Evolutionary conservation across 2,888 invertebrate species (phyloP).

Genomic region (Sminthurides aquaticus): DNA sequence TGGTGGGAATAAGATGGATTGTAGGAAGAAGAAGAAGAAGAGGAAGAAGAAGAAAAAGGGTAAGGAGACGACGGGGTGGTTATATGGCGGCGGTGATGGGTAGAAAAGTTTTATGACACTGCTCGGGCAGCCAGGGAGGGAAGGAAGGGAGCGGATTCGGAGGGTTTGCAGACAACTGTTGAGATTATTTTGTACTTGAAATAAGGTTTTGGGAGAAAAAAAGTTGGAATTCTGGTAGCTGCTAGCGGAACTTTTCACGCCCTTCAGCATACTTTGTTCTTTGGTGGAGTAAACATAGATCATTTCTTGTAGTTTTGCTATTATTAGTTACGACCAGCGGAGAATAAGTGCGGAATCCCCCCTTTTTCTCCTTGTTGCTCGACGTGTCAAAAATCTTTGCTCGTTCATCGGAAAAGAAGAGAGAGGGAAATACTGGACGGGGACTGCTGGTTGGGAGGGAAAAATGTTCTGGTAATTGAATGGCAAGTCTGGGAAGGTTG

Average conservation of each 20-base stretch:
- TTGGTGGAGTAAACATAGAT: conserved; percentile 37
- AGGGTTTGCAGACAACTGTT: background rate
- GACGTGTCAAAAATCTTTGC: background rate
- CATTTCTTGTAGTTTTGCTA: conserved; percentile 40
- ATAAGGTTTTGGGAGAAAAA: background rate
- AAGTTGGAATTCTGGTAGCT: background rate
- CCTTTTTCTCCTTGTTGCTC: conserved; percentile 16
- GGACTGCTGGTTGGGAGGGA: too few relatives aligned
- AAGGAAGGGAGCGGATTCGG: background rate
- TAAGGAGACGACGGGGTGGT: background rate
- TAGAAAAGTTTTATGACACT: background rate
- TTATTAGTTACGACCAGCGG: conserved; percentile 37
- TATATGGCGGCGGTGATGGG: background rate
- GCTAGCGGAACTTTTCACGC: conserved; percentile 28
- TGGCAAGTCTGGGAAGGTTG: too few relatives aligned
- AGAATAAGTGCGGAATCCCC: conserved; percentile 19
- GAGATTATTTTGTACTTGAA: background rate
- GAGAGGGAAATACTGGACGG: too few relatives aligned
- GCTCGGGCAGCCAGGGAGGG: background rate
- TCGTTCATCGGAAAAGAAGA: too few relatives aligned
- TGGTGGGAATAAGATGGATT: too few relatives aligned
- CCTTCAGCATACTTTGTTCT: conserved; percentile 36
- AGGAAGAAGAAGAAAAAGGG: background rate
- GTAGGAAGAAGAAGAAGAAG: background rate
- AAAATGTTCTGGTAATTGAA: too few relatives aligned